A percentile compares a stretch with the other conserved stretches of the same genome.
Conservation (phyloP, 2,797 vertebrate species). For the Lindbergichthys nudifrons region DNA sequence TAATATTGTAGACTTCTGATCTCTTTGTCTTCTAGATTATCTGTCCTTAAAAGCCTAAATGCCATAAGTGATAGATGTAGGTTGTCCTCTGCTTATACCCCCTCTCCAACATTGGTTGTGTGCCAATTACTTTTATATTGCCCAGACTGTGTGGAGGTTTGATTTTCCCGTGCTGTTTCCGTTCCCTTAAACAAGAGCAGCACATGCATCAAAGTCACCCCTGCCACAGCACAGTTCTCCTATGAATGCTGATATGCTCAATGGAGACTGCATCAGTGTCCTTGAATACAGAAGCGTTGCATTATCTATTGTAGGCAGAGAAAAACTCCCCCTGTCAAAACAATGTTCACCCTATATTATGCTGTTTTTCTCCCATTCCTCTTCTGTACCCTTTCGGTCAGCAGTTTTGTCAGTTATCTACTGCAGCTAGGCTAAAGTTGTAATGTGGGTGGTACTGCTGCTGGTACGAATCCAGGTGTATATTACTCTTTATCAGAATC, state of each 20-base stretch:
- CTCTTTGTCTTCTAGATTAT: slow-evolving; percentile 39
- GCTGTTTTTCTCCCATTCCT: slow-evolving; percentile 24
- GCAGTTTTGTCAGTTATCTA: slow-evolving; percentile 39
- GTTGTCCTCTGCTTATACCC: slow-evolving; percentile 53
- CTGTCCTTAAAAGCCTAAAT: slow-evolving; percentile 56
- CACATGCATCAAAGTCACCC: slow-evolving; percentile 80
- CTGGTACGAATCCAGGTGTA: slow-evolving; percentile 37
- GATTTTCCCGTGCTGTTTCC: slow-evolving; percentile 69
- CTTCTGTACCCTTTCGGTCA: slow-evolving; percentile 40
- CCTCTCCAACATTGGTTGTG: slow-evolving; percentile 51
- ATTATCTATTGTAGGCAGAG: slow-evolving; percentile 65
- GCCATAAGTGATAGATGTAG: slow-evolving; percentile 56
- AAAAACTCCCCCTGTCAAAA: slow-evolving; percentile 58
- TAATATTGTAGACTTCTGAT: slow-evolving; percentile 29
- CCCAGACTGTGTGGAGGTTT: slow-evolving; percentile 61
- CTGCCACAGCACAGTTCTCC: slow-evolving; percentile 63
- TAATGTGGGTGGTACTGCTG: slow-evolving; percentile 22
- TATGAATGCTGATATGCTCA: slow-evolving; percentile 77
- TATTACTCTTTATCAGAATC: slow-evolving; percentile 11
- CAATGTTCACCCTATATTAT: slow-evolving; percentile 31
- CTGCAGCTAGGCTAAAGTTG: slow-evolving; percentile 20
- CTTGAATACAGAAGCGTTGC: slow-evolving; percentile 72
- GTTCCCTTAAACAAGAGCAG: slow-evolving; percentile 70
- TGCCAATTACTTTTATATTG: slow-evolving; percentile 64
- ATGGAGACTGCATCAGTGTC: slow-evolving; percentile 66